Base-by-base conservation (phyloP, 1,140 invertebrate species). In the Drosophila ohnishii region DNA sequence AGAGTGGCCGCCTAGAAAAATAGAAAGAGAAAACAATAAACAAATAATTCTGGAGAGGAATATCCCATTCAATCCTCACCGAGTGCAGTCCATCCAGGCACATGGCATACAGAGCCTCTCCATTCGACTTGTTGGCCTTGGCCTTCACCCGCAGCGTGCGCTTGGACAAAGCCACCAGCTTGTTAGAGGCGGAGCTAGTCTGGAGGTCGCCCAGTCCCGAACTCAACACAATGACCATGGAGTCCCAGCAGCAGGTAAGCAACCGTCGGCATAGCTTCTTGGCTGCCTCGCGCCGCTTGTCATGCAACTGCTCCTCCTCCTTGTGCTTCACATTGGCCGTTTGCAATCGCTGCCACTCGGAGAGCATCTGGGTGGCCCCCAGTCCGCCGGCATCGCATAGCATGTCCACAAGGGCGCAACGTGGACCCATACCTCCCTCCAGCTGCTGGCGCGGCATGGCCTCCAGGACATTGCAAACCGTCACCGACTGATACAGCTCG, bases 181-280 rank as follows among this genome's bases (percentile, higher is more conserved):
- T 91, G 78, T 93, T 93, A 40, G 81, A 81, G n/a, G 75, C 80
- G 45, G 92, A 72, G 14, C 51, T 93, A 90, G 91, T 93, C 87
- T 81, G 93, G 86, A 94, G 94, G 60, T 95, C 94, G 10, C 93
- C 93, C 48, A 98, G 91, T 0, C 97, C 95, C 0, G 95, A 95
- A 16, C 97, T 96, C 4, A 98, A 92, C 13, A 98, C 96, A n/a
- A 95, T 95, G 45, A 98, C 94, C 93, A 98, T 96, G 0, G 96
- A 96, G 48, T 96, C 95, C 97, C 97, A 98, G 86, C 97, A 98
- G 77, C 96, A 96, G 5, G 96, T 97, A 30, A 98, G 90, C n/a
- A 98, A 55, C 0, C 94, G 91, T 34, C 94, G 92, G 0, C 94
- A 94, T 16, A 95, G 82, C 83, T 94, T 95, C 5, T 94, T 93